Percentiles rank a stretch among this genome's conserved stretches.
These are phyloP conservation scores for Anadara kagoshimensis DNA, from an alignment of 1,140 invertebrate species.

Conservation along the genomic window DNA sequence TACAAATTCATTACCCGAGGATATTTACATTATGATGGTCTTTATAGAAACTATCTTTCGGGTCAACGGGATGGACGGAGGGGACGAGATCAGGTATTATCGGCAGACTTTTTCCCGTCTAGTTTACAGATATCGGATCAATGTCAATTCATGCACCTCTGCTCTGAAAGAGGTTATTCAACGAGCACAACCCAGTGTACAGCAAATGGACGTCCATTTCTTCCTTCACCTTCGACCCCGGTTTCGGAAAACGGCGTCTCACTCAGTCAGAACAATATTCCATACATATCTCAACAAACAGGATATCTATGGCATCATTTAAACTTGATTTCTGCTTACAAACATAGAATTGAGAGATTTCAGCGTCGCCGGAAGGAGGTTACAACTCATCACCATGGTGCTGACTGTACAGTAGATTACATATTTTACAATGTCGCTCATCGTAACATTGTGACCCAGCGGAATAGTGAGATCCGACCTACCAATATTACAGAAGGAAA, in stretches of 20 bases:
- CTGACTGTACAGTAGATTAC: slow-evolving; percentile 69
- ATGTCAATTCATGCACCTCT: slow-evolving; percentile 78
- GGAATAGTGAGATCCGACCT: slow-evolving; percentile 1
- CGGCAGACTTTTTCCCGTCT: slow-evolving; percentile 75
- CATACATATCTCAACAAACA: slow-evolving; percentile 23
- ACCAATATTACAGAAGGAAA: slow-evolving; percentile 52
- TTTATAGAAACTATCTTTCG: slow-evolving; percentile 64
- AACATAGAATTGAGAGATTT: slow-evolving; percentile 41
- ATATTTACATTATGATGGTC: slow-evolving; percentile 77
- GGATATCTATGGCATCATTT: slow-evolving; percentile 62
- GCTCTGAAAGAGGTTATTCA: no score
- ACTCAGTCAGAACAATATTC: slow-evolving; percentile 3
- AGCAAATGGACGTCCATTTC: no score
- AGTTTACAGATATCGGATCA: slow-evolving; percentile 79
- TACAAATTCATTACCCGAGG: slow-evolving; percentile 84
- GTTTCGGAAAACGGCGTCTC: no score
- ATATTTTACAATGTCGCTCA: slow-evolving; percentile 65
- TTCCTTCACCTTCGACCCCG: no score
- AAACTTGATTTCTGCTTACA: slow-evolving; percentile 69
- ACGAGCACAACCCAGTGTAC: no score
- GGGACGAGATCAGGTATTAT: slow-evolving; percentile 40
- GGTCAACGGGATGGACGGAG: slow-evolving; percentile 55
- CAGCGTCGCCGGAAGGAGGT: slow-evolving; percentile 43
- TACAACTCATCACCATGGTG: slow-evolving; percentile 62
- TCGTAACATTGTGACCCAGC: slow-evolving; percentile 15